Evolutionary conservation across 2,888 invertebrate genomes (phyloP).

Genomic region (Tenthredo distinguenda): DNA sequence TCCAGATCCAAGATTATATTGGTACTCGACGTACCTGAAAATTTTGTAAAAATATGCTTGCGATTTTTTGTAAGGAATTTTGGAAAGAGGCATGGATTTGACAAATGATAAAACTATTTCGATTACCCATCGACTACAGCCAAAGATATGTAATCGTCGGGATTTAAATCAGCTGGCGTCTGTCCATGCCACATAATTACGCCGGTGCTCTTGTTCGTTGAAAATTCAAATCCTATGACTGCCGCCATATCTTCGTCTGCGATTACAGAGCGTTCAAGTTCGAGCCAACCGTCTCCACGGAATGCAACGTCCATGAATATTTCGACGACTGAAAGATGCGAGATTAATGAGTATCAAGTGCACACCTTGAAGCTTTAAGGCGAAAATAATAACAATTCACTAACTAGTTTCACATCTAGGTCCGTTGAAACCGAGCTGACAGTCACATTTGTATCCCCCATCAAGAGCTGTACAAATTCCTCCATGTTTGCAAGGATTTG

Average conservation of each 20-base stretch:
- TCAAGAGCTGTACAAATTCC: constrained; percentile 85
- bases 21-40: constrained; percentile 86
- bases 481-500: constrained; percentile 88
- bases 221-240: constrained; percentile 87
- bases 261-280: constrained; percentile 84
- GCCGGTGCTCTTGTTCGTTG: constrained; percentile 88
- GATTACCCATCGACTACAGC: constrained; percentile 78
- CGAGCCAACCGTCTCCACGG: constrained; percentile 89
- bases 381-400: constrained; percentile 64
- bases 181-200: constrained; percentile 94
- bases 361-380: not conserved
- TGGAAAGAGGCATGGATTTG: not conserved
- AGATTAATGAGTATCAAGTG: not conserved
- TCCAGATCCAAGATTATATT: constrained; percentile 93
- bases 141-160: constrained; percentile 86
- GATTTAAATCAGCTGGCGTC: constrained; percentile 70
- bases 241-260: constrained; percentile 83
- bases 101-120: not conserved
- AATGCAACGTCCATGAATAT: constrained; percentile 85
- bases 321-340: constrained; percentile 79
- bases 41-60: not conserved
- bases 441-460: constrained; percentile 86
- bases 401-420: constrained; percentile 88
- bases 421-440: constrained; percentile 89
- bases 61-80: not conserved